Evolutionary conservation across 2,888 invertebrate species (phyloP), one percentile per base, ranked within the genome.

Genomic region (Baccha elongata): DNA sequence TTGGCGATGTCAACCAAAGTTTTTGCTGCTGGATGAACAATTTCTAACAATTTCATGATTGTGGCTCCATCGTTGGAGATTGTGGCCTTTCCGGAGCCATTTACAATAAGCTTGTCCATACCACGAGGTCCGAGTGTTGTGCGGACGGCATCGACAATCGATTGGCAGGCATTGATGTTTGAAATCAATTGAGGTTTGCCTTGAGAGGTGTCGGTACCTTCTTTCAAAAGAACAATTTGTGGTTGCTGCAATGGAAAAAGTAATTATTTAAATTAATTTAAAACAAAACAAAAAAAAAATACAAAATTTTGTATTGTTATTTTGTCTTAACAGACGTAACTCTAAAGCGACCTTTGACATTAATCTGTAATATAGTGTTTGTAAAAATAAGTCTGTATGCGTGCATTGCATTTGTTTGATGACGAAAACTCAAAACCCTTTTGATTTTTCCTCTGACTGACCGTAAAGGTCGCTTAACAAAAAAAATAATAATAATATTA

Each of bases 1-100:
- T 98, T 98, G 19, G 99, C 99, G 86, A 99, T 99, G 88, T 99
- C 99, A 2, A 99, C 99, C 85, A 99, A 91, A 0, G 98, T 98
- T 91, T 97, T 98, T 0, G 99, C 99, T 19, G 99, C 99, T 0
- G 99, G 99, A 91, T 99, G 99, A 19, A 99, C 95, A 87, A 99
- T 96, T 88, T 99, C 99, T 87, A 99, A 89, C n/a, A 98, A 93
- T 91, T 99, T 99, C 94, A 99, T 94, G 84, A 99, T 99, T 0
- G 99, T 99, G 5, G 99, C 99, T 11, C 99, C 99, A 91, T 99
- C 99, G 89, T 99, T 99, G 1, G 99, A 99, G 86, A 99, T 99
- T 2, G 98, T 98, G 0, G 98, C 96, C 89, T 96, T 97, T 73
- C 98, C 98, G 85, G 93, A 93, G 83, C 93, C 93, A 88, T 97